Evolutionary conservation across 2,888 invertebrate species (phyloP).

Genomic region (Syrphus vitripennis): DNA sequence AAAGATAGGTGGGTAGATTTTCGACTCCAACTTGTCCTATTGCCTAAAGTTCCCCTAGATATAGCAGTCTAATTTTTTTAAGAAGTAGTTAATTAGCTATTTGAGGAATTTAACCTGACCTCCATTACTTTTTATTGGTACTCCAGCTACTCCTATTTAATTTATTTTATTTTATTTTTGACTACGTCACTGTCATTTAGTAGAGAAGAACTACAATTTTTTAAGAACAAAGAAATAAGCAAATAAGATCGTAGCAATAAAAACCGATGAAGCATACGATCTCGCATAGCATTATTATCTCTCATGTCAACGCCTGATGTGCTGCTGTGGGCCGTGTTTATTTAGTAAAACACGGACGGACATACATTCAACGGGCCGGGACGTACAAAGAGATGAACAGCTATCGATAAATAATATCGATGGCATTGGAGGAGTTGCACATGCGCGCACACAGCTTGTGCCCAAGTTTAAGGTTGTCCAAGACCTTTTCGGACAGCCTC

Average conservation of each 20-base stretch:
- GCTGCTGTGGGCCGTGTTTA: background rate
- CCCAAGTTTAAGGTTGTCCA: slow-evolving; percentile 66
- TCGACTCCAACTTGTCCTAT: too few species aligned
- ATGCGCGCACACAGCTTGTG: slow-evolving; percentile 12
- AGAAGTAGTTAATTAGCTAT: too few species aligned
- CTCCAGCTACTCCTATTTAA: too few species aligned
- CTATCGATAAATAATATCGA: slow-evolving; percentile 45
- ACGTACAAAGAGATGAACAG: slow-evolving; percentile 49
- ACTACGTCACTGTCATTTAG: background rate
- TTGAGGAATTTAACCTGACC: too few species aligned
- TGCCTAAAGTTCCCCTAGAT: too few species aligned
- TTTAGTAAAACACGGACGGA: background rate
- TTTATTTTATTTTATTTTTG: too few species aligned
- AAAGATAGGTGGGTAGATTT: too few species aligned
- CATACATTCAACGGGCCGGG: slow-evolving; percentile 37
- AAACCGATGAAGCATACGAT: slow-evolving; percentile 35
- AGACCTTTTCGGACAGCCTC: slow-evolving; percentile 38
- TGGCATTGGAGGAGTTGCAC: slow-evolving; percentile 48
- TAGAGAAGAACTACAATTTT: background rate
- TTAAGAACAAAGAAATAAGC: slow-evolving; percentile 12
- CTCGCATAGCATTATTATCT: slow-evolving; percentile 10
- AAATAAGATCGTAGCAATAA: background rate
- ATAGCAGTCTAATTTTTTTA: too few species aligned
- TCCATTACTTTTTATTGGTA: too few species aligned
- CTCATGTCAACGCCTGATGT: slow-evolving; percentile 36